A percentile compares a stretch with the other conserved stretches of the same genome.
These are phyloP conservation scores for Gymnoscopelus braueri DNA, from an alignment of 2,797 vertebrate species.

Conservation along the genomic window DNA sequence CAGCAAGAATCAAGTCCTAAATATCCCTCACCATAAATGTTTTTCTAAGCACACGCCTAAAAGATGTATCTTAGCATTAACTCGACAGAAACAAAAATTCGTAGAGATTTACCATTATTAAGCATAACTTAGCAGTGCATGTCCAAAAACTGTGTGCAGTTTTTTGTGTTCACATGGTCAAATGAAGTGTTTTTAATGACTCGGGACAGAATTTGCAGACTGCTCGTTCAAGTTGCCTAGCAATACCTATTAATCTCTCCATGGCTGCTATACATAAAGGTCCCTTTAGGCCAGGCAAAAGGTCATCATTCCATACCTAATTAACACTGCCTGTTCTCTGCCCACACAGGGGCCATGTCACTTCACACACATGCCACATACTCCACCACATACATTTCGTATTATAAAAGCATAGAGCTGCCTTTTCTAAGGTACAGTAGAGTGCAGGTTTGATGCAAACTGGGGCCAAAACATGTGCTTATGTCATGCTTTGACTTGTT, in stretches of 20 bases:
- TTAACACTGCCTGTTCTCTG: slow-evolving; percentile 14
- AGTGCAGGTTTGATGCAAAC: slow-evolving; percentile 42
- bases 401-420: slow-evolving; percentile 35
- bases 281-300: slow-evolving; percentile 61
- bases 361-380: slow-evolving; percentile 9
- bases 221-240: slow-evolving; percentile 63
- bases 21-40: background rate
- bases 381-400: slow-evolving; percentile 31
- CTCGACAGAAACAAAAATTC: slow-evolving; percentile 6
- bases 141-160: slow-evolving; percentile 26
- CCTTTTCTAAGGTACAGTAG: slow-evolving; percentile 30
- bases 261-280: slow-evolving; percentile 61
- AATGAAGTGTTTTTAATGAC: slow-evolving; percentile 63
- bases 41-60: slow-evolving; percentile 9
- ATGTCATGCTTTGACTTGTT: slow-evolving; percentile 76
- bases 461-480: slow-evolving; percentile 56
- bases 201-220: slow-evolving; percentile 66
- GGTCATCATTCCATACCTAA: slow-evolving; percentile 70
- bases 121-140: slow-evolving; percentile 21
- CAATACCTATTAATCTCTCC: slow-evolving; percentile 71
- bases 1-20: background rate
- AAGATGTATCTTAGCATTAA: slow-evolving; percentile 13
- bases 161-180: slow-evolving; percentile 26
- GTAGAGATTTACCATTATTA: slow-evolving; percentile 12
- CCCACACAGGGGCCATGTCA: background rate